These are phyloP conservation scores for Chrysemys picta DNA, from an alignment of 2,113 vertebrate species.

Conservation along the genomic window DNA sequence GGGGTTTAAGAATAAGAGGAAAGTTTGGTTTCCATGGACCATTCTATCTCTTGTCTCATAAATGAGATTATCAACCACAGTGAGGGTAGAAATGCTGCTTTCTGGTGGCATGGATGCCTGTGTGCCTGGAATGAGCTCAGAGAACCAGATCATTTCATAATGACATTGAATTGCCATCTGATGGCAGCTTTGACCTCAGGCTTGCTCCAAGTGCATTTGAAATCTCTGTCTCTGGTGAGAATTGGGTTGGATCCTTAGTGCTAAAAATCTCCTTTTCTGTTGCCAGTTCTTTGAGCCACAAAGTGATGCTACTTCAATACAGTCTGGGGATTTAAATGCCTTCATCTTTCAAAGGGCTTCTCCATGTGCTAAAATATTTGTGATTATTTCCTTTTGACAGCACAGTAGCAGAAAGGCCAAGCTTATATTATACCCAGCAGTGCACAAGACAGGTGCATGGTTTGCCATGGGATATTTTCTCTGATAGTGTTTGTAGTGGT, in stretches of 20 bases:
- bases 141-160: too few relatives aligned
- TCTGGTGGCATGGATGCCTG: too few relatives aligned
- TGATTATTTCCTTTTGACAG: not conserved
- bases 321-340: not conserved
- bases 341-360: not conserved
- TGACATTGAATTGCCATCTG: not conserved
- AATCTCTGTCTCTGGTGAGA: not conserved
- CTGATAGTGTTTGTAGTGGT: not conserved
- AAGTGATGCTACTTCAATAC: not conserved
- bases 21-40: not conserved
- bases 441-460: not conserved
- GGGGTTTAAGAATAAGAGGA: too few relatives aligned
- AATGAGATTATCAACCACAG: too few relatives aligned
- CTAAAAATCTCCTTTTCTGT: not conserved
- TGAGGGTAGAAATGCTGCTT: too few relatives aligned
- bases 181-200: rapidly evolving
- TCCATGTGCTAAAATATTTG: not conserved
- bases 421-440: not conserved
- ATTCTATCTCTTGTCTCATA: not conserved
- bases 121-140: too few relatives aligned
- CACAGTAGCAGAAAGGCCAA: not conserved
- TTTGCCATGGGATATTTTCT: not conserved
- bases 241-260: not conserved
- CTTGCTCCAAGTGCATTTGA: rapidly evolving
- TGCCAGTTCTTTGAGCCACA: not conserved